Conservation (phyloP, 1,140 invertebrate species). For the Parapsyche elsis region DNA sequence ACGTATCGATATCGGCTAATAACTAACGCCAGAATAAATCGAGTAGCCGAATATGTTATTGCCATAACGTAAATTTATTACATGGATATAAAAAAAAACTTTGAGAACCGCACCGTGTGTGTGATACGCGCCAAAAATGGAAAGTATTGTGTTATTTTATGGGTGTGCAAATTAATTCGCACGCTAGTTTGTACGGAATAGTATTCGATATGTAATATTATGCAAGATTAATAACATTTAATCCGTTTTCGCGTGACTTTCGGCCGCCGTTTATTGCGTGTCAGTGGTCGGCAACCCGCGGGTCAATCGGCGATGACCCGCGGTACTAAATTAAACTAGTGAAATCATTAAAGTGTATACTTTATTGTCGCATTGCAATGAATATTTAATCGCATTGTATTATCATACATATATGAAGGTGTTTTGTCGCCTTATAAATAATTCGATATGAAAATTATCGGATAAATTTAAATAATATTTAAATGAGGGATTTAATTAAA, state of each 20-base stretch:
- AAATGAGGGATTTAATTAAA: too few species aligned
- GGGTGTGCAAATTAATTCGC: neutral
- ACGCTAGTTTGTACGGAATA: neutral
- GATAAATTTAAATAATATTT: too few species aligned
- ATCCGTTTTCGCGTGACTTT: neutral
- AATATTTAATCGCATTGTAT: too few species aligned
- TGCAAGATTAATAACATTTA: too few species aligned
- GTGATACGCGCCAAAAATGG: too few species aligned
- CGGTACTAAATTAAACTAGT: neutral
- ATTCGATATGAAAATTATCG: too few species aligned
- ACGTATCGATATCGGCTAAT: neutral
- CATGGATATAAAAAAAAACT: neutral
- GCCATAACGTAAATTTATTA: neutral
- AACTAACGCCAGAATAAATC: slow-evolving; percentile 15
- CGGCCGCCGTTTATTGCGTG: neutral
- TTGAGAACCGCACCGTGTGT: neutral
- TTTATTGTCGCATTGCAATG: neutral
- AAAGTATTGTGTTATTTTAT: too few species aligned
- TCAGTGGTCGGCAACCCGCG: neutral
- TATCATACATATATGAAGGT: too few species aligned
- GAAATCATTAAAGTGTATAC: neutral
- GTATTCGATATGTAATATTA: too few species aligned
- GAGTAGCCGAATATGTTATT: slow-evolving; percentile 7
- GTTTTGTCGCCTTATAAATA: too few species aligned
- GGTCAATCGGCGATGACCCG: slow-evolving; percentile 10